Conservation (phyloP, 2,888 invertebrate species). For the Nemurella pictetii region DNA sequence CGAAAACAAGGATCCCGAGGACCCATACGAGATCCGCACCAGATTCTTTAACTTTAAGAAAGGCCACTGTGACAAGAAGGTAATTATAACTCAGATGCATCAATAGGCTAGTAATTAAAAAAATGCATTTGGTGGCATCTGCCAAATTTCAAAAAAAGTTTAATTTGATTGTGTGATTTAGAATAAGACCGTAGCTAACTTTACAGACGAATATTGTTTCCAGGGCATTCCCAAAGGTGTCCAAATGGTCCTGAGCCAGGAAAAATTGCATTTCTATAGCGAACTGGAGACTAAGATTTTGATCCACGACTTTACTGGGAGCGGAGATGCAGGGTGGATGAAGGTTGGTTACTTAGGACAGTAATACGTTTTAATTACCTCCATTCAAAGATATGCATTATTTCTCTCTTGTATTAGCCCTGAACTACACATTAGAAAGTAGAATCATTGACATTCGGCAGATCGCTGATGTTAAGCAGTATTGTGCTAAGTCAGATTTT, state of each 20-base stretch:
- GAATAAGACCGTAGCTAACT: too few species aligned
- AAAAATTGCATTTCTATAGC: slow-evolving; percentile 40
- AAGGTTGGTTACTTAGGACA: slow-evolving; percentile 50
- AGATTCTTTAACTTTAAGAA: slow-evolving; percentile 49
- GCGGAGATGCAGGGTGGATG: slow-evolving; percentile 53
- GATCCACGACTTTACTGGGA: slow-evolving; percentile 55
- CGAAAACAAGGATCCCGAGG: slow-evolving; percentile 51
- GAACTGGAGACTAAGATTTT: slow-evolving; percentile 46
- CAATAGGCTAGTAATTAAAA: too few species aligned
- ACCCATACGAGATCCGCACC: slow-evolving; percentile 51
- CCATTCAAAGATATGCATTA: too few species aligned
- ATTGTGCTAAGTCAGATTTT: too few species aligned
- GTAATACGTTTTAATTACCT: too few species aligned
- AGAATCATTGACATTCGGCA: too few species aligned
- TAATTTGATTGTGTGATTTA: too few species aligned
- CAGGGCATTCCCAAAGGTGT: slow-evolving; percentile 40
- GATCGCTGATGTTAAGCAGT: too few species aligned
- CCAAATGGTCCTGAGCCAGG: slow-evolving; percentile 38
- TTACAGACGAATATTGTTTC: neutral
- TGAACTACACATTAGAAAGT: too few species aligned
- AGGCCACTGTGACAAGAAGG: slow-evolving; percentile 47
- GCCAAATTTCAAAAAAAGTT: too few species aligned
- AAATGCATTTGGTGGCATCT: too few species aligned
- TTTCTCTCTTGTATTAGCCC: too few species aligned
- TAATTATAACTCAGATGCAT: slow-evolving; percentile 45